A percentile compares a stretch with the other conserved stretches of the same genome.
phyloP scores from a whole-genome alignment of 2,888 invertebrate species.

The Gibbula magus region DNA sequence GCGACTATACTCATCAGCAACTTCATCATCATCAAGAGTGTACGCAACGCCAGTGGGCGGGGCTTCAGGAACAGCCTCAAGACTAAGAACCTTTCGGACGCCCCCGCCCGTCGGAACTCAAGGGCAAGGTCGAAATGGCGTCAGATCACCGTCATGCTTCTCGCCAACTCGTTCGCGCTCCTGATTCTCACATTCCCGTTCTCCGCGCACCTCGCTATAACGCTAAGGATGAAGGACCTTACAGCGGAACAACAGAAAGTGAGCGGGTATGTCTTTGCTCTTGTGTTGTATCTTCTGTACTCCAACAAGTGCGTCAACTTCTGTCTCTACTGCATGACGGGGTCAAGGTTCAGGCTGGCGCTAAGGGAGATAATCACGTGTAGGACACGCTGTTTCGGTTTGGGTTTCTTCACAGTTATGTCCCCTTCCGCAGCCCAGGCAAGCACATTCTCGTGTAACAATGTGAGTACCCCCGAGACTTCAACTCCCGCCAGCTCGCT shows the following conservation, averaged over 20 bases:
- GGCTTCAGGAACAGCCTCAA: neutral
- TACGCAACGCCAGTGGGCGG: slow-evolving; percentile 20
- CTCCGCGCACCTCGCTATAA: slow-evolving; percentile 45
- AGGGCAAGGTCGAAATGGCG: slow-evolving; percentile 34
- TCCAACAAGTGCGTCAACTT: slow-evolving; percentile 61
- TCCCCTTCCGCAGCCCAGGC: neutral
- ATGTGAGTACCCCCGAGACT: neutral
- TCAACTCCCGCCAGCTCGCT: neutral
- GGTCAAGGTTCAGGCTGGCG: slow-evolving; percentile 52
- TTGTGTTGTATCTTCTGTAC: slow-evolving; percentile 58
- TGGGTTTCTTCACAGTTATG: neutral
- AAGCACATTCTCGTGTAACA: neutral
- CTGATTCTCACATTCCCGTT: slow-evolving; percentile 57
- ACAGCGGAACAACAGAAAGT: slow-evolving; percentile 42
- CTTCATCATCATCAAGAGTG: slow-evolving; percentile 44
- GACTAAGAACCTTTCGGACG: neutral
- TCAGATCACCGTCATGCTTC: slow-evolving; percentile 56
- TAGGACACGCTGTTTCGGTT: neutral
- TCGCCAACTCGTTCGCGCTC: slow-evolving; percentile 53
- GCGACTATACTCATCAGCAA: slow-evolving; percentile 50
- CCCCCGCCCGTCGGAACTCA: neutral
- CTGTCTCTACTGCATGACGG: slow-evolving; percentile 56
- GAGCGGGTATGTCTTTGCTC: slow-evolving; percentile 49
- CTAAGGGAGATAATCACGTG: slow-evolving; percentile 29
- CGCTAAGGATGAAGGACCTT: slow-evolving; percentile 41